Base-by-base conservation (phyloP, 2,888 invertebrate species). In the Drosophila conformis region DNA sequence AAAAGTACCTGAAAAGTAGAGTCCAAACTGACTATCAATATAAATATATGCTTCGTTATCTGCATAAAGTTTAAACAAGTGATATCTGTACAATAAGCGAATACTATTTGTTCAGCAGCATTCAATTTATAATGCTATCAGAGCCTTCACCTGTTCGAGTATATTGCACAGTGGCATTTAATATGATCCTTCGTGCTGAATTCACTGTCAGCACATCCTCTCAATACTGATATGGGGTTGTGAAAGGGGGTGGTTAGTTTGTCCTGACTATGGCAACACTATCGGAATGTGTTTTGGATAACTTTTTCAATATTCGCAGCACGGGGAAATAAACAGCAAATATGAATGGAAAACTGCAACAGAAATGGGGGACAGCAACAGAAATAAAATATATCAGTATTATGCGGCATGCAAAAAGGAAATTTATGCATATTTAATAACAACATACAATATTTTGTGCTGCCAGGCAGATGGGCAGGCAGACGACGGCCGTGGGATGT, bases 351-450 rank as follows among this genome's bases (percentile, higher is more conserved):
- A 80, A 83, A 72, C 40, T 76, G 69, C 73, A 73, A 66, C 57
- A 61, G 69, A 36, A 68, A 51, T 36, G 48, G 64, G 27, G 54
- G 73, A 77, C 38, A 69, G 42, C 35, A 73, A 35, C 63, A 52
- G 57, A 29, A 60, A 75, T 46, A 40, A 65, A 13, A 46, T 4
- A 25, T 5, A 42, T 11, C 25, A 7, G 21, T 42, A 40, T 49
- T 49, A 21, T 68, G 68, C 51, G 69, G 73, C 78, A 76, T 49
- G 57, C 65, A 80, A 76, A 86, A 76, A 82, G 76, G 65, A 82
- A 87, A 87, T 80, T 87, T 86, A 87, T 86, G 87, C 85, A 86
- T 87, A 86, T 86, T 86, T 86, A 86, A 86, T 86, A 86, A 80
- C 70, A 87, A 85, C 83, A 85, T 74, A 60, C 77, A 80, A 69